Percentiles rank a stretch among this genome's conserved stretches.
Evolutionary conservation across 2,113 vertebrate species (phyloP).

Genomic region (Chaetura pelagica): DNA sequence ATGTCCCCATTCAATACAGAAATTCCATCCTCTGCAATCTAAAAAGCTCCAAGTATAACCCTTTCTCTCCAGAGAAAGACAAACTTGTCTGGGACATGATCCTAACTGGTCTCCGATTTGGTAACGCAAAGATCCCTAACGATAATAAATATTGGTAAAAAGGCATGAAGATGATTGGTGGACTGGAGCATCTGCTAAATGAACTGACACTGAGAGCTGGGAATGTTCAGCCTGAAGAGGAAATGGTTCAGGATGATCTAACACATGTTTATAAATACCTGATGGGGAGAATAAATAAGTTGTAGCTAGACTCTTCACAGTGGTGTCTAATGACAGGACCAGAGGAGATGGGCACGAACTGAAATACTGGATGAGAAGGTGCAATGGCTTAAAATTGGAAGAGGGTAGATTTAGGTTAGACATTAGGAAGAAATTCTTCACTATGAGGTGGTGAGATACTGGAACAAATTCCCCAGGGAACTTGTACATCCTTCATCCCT

Average conservation of each 20-base stretch:
- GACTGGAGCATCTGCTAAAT: background rate
- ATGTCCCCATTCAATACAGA: background rate
- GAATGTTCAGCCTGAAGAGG: background rate
- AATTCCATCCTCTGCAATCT: background rate
- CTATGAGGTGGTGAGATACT: too few relatives aligned
- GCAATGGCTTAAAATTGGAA: too few relatives aligned
- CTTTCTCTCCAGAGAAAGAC: background rate
- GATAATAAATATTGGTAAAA: background rate
- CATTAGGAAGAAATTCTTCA: too few relatives aligned
- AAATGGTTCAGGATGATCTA: background rate
- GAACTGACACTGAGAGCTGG: background rate
- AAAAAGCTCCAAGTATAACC: background rate
- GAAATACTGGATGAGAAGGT: background rate
- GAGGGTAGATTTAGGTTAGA: too few relatives aligned
- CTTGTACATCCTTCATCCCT: too few relatives aligned
- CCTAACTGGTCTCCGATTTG: background rate
- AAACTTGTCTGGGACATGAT: background rate
- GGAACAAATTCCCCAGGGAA: too few relatives aligned
- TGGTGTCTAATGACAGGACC: background rate
- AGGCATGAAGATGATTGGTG: background rate
- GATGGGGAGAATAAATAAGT: background rate
- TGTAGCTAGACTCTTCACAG: background rate
- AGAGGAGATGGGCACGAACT: background rate
- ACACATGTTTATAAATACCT: background rate
- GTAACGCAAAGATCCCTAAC: background rate